Evolutionary conservation across 1,140 invertebrate genomes (phyloP), one percentile per base, ranked within the genome.

Genomic region (Pogonognathellus flavescens): DNA sequence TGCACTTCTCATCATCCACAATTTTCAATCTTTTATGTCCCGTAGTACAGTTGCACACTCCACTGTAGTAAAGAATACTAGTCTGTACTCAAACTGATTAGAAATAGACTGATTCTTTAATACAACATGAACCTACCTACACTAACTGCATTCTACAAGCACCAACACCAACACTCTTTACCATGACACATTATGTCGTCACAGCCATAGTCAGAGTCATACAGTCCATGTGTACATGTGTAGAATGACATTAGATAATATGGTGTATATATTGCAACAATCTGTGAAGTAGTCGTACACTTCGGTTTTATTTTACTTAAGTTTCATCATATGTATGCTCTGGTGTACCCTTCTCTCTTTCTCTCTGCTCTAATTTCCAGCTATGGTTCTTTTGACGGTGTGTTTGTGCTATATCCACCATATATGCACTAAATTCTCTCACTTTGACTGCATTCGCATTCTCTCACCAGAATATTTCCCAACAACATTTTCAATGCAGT

Each of bases 11-110:
- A 66, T 66, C 22, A 66, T 66, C 22, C 25, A 25, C 22, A 66
- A 66, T 66, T 41, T 25, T 25, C 22, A 66, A 66, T 66, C 62
- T 66, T 66, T 66, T 66, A 66, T 66, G 62, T 66, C 25, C 31
- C 31, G 14, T 66, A 25, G 10, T 66, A 31, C 10, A 66, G 62
- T 14, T 66, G 14, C 20, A 25, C 13, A 31, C 22, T 66, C 20
- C 31, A 41, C 31, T 41, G 31, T 41, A 6, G 31, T 41, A 41
- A 41, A 66, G 62, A 66, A 66, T 20, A 66, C 14, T 66, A 66
- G 62, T 22, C 7, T 25, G 62, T 66, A 66, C 62, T 66, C 22
- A 66, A 66, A 66, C 62, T 66, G 62, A 25, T 66, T 66, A 66
- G 62, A 66, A 66, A 66, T 66, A 66, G 62, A 25, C 62, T 66